phyloP scores from a whole-genome alignment of 2,113 vertebrate species.

The Pristiophorus japonicus region DNA sequence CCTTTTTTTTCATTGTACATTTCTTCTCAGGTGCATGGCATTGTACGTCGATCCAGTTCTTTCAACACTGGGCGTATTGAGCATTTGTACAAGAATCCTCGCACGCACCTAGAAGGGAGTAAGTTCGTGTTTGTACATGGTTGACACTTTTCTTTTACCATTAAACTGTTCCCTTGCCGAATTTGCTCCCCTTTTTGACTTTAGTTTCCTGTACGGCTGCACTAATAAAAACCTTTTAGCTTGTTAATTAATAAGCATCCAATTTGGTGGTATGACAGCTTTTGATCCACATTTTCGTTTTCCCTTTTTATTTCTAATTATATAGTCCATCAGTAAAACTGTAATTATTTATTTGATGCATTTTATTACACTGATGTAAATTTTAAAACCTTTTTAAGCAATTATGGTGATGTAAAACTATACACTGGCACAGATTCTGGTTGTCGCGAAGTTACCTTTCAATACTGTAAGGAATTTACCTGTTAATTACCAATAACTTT shows the following conservation, averaged over 20 bases:
- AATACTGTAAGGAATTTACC: not conserved
- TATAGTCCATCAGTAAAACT: not conserved
- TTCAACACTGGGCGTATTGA: slow-evolving; percentile 97
- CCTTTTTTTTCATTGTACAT: slow-evolving; percentile 11
- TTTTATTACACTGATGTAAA: not conserved
- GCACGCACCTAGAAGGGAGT: slow-evolving; percentile 92
- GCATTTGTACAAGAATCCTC: slow-evolving; percentile 91
- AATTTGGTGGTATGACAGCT: not conserved
- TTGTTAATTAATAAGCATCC: not conserved
- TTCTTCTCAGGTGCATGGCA: slow-evolving; percentile 79
- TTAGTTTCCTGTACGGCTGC: not conserved
- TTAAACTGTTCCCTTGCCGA: no score
- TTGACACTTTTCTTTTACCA: not conserved
- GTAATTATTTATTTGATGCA: not conserved
- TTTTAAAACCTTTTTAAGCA: not conserved
- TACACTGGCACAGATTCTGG: not conserved
- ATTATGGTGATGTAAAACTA: not conserved
- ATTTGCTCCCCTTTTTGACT: not conserved
- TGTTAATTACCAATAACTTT: not conserved
- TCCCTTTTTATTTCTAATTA: no score
- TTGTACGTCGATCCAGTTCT: slow-evolving; percentile 88
- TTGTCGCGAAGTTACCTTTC: not conserved
- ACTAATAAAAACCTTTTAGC: not conserved
- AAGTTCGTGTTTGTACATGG: slow-evolving; percentile 52
- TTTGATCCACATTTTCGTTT: not conserved